phyloP scores from a whole-genome alignment of 2,888 invertebrate species.

The Phorcus lineatus region DNA sequence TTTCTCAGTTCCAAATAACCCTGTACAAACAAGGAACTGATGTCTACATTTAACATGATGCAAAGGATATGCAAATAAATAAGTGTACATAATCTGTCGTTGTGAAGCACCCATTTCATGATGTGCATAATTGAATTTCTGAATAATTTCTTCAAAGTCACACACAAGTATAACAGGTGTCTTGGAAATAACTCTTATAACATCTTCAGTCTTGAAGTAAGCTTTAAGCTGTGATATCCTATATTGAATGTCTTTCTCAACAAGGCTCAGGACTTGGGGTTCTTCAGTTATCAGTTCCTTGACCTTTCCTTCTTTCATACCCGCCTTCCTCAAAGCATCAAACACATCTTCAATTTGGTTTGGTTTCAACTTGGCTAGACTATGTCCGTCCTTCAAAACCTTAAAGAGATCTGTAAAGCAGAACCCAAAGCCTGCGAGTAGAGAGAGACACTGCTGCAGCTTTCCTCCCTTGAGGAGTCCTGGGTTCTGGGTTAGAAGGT shows the following conservation, averaged over 20 bases:
- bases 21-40: constrained; percentile 51
- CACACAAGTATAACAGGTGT: constrained; percentile 46
- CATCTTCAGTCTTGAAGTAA: constrained; percentile 49
- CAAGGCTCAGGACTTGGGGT: constrained; percentile 31
- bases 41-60: constrained; percentile 53
- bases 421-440: not conserved
- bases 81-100: constrained; percentile 50
- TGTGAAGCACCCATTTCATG: constrained; percentile 55
- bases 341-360: constrained; percentile 1
- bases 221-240: constrained; percentile 37
- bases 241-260: not conserved
- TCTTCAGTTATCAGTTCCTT: not conserved
- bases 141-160: constrained; percentile 40
- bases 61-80: constrained; percentile 46
- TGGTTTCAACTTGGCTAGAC: not conserved
- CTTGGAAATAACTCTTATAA: constrained; percentile 36
- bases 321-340: constrained; percentile 3
- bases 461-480: not conserved
- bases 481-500: constrained; percentile 6
- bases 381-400: not conserved
- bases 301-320: not conserved
- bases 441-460: not conserved
- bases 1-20: constrained; percentile 38
- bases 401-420: not conserved
- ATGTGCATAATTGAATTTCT: constrained; percentile 52